Base-by-base conservation (phyloP, 2,797 vertebrate species). In the Kryptopterus vitreolus region DNA sequence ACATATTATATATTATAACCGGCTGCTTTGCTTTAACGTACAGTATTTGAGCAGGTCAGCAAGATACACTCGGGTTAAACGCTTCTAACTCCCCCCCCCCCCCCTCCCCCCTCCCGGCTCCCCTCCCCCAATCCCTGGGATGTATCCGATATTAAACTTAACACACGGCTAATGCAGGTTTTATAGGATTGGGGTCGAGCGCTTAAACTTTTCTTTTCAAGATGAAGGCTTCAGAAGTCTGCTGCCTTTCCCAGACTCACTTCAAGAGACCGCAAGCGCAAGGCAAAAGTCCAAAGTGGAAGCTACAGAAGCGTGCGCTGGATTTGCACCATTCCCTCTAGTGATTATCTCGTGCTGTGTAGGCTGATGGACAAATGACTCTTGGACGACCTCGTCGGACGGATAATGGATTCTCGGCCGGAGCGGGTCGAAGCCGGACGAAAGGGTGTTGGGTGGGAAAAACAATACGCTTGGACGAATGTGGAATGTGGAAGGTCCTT, bases 341-440 rank as follows among this genome's bases (percentile, higher is more conserved):
- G 38, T 18, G 0, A 0, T 26, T 26, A 74, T 3, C 29, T 72
- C 29, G 35, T 6, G 20, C n/a, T 57, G 22, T 58, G 22, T 24
- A 73, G 38, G 3, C 24, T 16, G 31, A 52, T 35, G 22, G 9
- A 11, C 20, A 35, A 8, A n/a, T 13, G 16, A 53, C 20, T 55
- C 50, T 72, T 2, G 2, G 31, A 24, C 15, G 50, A 35, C 70
- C 6, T 55, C 55, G 6, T 72, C n/a, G 29, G 7, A 22, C 33
- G 29, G 35, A 55, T 35, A 5, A 12, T 4, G 26, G 16, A 18
- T 48, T 69, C n/a, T 16, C 16, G n/a, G n/a, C 12, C 33, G 5
- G 43, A 43, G 16, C 38, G 46, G 50, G 52, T 66, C 76, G 58
- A 69, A 35, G 48, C n/a, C n/a, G n/a, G n/a, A n/a, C n/a, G n/a